Base-by-base conservation (phyloP, 2,888 invertebrate species). In the Aquatica leii region DNA sequence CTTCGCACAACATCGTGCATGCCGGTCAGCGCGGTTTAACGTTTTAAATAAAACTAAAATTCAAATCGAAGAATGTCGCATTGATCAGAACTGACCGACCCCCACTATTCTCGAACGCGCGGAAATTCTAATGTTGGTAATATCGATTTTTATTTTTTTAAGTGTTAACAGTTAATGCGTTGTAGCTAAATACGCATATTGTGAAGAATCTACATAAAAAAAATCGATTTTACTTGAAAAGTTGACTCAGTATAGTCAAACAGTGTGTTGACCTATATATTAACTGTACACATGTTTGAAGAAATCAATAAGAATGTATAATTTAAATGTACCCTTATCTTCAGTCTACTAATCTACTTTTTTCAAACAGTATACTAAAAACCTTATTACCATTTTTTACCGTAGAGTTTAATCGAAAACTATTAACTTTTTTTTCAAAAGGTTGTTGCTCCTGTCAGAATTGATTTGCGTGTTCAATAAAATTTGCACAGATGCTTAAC, bases 21-120 rank as follows among this genome's bases (percentile, higher is more conserved):
- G 15, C 11, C 37, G 40, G 35, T 52, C 34, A 31, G 15, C 31
- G 12, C 49, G 53, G 18, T 60, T 54, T 15, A 34, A 18, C 37
- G 50, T 3, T 34, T n/a, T 17, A 17, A 40, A 51, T 43, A 18
- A 55, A 50, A 62, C 61, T 62, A 56, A 61, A 65, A 60, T 63
- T 64, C 58, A 57, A 51, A 61, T 31, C 49, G 37, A 67, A 62
- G 59, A 14, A 41, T 41, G 14, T 18, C 9, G 46, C 46, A 46
- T 46, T 46, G 46, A 46, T 46, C 18, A 24, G 20, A 46, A 46
- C 46, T 46, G 46, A 46, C 46, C 46, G 46, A 9, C 63, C 66
- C 69, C 69, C 69, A 59, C 67, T 59, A 57, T 34, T 62, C 62
- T 60, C 55, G 61, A 59, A 59, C 56, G 59, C 49, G 48, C 53